A percentile compares a stretch with the other conserved stretches of the same genome.
These are phyloP conservation scores for Mungos mungo DNA, from an alignment of 2,113 vertebrate genomes.

Conservation along the genomic window DNA sequence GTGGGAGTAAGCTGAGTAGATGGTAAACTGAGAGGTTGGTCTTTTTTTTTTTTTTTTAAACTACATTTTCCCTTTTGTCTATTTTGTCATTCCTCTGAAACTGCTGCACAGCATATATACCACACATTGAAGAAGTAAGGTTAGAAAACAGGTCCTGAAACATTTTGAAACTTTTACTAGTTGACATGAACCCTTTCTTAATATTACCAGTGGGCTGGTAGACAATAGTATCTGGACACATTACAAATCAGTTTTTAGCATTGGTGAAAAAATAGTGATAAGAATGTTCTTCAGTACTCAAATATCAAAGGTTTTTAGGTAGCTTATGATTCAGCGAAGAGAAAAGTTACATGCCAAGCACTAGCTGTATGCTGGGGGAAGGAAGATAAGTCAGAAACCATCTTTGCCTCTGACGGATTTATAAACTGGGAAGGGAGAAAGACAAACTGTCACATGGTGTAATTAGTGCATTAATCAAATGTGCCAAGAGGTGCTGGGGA, in stretches of 20 bases:
- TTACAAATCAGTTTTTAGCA: background rate
- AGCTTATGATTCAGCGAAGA: background rate
- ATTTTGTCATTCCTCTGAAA: constrained; percentile 23
- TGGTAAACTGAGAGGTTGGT: background rate
- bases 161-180: background rate
- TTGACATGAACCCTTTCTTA: background rate
- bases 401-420: constrained; percentile 30
- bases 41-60: background rate
- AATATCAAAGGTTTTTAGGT: background rate
- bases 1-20: background rate
- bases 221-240: background rate
- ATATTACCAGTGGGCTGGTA: background rate
- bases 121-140: background rate
- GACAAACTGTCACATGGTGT: background rate
- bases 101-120: background rate
- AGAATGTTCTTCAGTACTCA: background rate
- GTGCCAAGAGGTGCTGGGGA: background rate
- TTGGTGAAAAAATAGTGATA: background rate
- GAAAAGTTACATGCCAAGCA: background rate
- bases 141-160: constrained; percentile 15
- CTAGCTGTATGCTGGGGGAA: constrained; percentile 13
- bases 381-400: background rate
- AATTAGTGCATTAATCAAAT: background rate
- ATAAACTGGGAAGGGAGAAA: background rate
- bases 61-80: constrained; percentile 44